Percentiles rank a stretch among this genome's conserved stretches.
Conservation (phyloP, 2,888 invertebrate species). For the Orchestes rusci region DNA sequence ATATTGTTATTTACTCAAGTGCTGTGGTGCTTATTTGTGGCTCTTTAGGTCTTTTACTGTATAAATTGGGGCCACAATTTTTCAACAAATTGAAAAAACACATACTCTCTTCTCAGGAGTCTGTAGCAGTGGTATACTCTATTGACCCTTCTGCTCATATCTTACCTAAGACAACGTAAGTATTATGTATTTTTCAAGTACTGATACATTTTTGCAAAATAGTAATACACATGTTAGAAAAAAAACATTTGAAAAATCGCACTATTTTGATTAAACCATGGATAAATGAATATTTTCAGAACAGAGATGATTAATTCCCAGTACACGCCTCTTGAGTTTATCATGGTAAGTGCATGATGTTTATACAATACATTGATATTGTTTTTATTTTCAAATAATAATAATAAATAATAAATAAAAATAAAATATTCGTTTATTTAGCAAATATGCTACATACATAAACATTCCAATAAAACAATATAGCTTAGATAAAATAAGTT, state of each 20-base stretch:
- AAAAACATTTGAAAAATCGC: too few species aligned
- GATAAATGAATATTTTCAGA: too few species aligned
- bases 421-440: neutral
- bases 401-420: neutral
- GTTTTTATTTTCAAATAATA: too few species aligned
- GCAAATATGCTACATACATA: neutral
- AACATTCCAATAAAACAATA: neutral
- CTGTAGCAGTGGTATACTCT: too few species aligned
- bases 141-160: too few species aligned
- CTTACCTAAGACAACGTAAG: too few species aligned
- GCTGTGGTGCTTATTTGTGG: constrained; percentile 1
- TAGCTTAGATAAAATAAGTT: neutral
- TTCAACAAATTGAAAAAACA: constrained; percentile 12
- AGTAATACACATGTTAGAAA: too few species aligned
- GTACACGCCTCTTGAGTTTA: constrained; percentile 27
- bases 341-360: constrained; percentile 22
- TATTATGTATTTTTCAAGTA: too few species aligned
- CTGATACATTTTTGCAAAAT: too few species aligned
- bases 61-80: constrained; percentile 4
- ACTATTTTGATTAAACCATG: too few species aligned
- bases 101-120: constrained; percentile 7
- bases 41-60: neutral
- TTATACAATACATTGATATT: too few species aligned
- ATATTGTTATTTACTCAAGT: constrained; percentile 8
- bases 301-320: constrained; percentile 27